Evolutionary conservation across 1,140 invertebrate genomes (phyloP).

Genomic region (Globodera ellingtonae): DNA sequence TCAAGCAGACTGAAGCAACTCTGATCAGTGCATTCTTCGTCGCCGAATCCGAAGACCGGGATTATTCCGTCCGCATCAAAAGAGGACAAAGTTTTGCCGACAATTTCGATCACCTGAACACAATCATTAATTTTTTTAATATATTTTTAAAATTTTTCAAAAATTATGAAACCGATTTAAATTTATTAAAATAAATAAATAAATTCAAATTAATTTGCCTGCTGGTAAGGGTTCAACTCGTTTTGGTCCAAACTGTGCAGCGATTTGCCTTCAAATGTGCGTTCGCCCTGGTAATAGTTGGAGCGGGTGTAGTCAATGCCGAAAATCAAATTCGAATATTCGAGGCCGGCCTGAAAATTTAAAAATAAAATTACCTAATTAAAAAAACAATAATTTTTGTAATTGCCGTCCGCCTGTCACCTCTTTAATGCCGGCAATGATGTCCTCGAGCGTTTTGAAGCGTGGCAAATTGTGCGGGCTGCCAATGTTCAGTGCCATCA

Average conservation of each 20-base stretch:
- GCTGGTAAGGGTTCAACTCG: slow-evolving; percentile 65
- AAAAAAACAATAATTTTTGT: slow-evolving; percentile 21
- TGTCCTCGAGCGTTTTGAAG: slow-evolving; percentile 64
- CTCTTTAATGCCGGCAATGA: slow-evolving; percentile 62
- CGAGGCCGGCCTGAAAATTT: slow-evolving; percentile 66
- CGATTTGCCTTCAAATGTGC: slow-evolving; percentile 66
- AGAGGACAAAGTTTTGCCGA: slow-evolving; percentile 68
- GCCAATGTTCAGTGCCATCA: slow-evolving; percentile 64
- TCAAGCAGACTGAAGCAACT: slow-evolving; percentile 66
- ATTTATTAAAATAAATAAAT: slow-evolving; percentile 14
- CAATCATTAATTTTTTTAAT: slow-evolving; percentile 15
- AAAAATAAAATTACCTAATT: slow-evolving; percentile 13
- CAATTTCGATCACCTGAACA: slow-evolving; percentile 68
- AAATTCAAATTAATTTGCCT: slow-evolving; percentile 49
- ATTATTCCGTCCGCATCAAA: slow-evolving; percentile 69
- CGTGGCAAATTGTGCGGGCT: slow-evolving; percentile 63
- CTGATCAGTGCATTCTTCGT: slow-evolving; percentile 66
- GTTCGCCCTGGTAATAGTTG: slow-evolving; percentile 69
- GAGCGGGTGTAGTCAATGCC: slow-evolving; percentile 69
- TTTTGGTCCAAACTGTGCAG: slow-evolving; percentile 65
- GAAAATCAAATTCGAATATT: slow-evolving; percentile 67
- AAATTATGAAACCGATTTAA: background rate
- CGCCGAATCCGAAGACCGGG: slow-evolving; percentile 69
- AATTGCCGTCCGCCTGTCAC: slow-evolving; percentile 33
- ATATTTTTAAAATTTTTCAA: too few species aligned